Evolutionary conservation across 2,888 invertebrate species (phyloP), one percentile per base, ranked within the genome.

Genomic region (Tetanocera ferruginea): DNA sequence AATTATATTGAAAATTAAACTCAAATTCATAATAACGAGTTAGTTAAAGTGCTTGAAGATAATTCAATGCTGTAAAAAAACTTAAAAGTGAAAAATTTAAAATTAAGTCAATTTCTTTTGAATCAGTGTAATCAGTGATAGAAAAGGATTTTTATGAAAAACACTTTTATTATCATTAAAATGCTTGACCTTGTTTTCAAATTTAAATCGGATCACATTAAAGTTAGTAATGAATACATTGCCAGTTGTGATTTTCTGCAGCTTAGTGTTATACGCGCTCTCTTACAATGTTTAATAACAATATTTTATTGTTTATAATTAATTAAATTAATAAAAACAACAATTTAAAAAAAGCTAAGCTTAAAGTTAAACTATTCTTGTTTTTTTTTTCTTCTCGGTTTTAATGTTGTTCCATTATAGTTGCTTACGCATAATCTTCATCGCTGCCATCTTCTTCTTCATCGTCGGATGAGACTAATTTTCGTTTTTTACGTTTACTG

Each of bases 391-490:
- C 43, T 67, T 67, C 2, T 34, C n/a, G n/a, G 17, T 66, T 23
- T 19, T 28, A 4, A n/a, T 70, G 52, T 73, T 17, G 5, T n/a
- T 23, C 23, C 49, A 28, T 1, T 69, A 23, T 37, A 23, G 5
- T 17, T 34, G 31, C 76, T 85, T 82, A 86, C 81, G 83, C 83
- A 83, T 92, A 92, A 78, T 89, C 89, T 78, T 87, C 87, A 87
- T 94, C 94, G 90, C 93, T 94, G 88, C 90, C 92, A 88, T 93
- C 92, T 86, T 93, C 93, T 83, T 92, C 93, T 81, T 94, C 94
- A 80, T 92, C 92, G 80, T 92, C 92, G 11, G 92, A 92, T 82
- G 91, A 91, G 76, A 90, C 87, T 73, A 91, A 91, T 89, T 91
- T 91, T 81, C 92, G 90, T 87, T 92, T 93, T 86, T 91, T 91